phyloP scores from a whole-genome alignment of 2,113 vertebrate genomes.

The Bettongia penicillata region DNA sequence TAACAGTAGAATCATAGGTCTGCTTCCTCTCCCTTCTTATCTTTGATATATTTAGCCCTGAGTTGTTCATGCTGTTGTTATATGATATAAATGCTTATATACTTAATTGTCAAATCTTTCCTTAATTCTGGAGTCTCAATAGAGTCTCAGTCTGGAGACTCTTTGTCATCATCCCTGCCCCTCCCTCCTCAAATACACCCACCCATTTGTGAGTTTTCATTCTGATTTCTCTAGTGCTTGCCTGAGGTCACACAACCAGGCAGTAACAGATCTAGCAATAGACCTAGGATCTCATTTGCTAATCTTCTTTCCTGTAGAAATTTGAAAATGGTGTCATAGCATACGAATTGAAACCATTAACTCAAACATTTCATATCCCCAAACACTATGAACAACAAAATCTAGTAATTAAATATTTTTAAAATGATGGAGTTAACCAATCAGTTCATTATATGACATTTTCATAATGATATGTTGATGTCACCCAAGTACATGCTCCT shows the following conservation, averaged over 20 bases:
- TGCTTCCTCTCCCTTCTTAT: neutral
- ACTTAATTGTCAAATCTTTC: neutral
- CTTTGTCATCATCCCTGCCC: neutral
- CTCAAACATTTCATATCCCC: neutral
- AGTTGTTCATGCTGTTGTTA: neutral
- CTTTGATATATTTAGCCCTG: neutral
- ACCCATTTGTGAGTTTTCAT: neutral
- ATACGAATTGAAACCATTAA: neutral
- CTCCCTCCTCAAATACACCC: neutral
- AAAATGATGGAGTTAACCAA: neutral
- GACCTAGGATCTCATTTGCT: neutral
- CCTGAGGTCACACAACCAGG: neutral
- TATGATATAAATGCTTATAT: neutral
- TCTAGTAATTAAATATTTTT: neutral
- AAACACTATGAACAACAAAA: conserved; percentile 6
- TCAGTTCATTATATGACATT: neutral
- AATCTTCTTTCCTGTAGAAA: neutral
- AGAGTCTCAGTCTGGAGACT: neutral
- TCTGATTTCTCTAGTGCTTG: neutral
- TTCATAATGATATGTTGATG: neutral
- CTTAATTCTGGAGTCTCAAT: neutral
- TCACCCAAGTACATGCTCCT: neutral
- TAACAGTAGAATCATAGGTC: neutral
- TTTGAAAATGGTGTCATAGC: neutral
- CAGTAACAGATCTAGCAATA: neutral